Conservation (phyloP, 2,113 vertebrate genomes). For the Scalopus aquaticus region DNA sequence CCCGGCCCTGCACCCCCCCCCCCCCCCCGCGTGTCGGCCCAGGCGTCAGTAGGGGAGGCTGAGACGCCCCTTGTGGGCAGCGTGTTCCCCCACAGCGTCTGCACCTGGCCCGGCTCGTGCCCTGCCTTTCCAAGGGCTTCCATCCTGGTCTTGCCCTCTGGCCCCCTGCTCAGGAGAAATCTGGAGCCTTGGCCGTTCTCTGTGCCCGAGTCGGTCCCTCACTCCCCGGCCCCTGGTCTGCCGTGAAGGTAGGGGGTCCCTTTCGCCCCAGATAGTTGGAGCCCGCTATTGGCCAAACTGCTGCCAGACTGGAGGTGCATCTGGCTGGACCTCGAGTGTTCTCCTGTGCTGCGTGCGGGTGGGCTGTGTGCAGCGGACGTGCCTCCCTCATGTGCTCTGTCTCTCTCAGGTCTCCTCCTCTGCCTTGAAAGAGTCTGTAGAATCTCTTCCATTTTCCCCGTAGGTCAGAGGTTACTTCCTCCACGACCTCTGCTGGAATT, state of each 20-base stretch:
- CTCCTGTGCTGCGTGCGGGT: neutral
- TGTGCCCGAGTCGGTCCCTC: neutral
- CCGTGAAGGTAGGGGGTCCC: neutral
- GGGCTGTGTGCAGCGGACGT: rapidly evolving
- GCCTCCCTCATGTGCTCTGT: neutral
- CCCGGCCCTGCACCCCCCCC: too few relatives aligned
- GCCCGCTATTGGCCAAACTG: neutral
- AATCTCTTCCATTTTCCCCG: neutral
- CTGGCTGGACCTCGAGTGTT: neutral
- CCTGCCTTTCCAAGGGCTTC: neutral
- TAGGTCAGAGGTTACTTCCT: neutral
- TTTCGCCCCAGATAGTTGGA: neutral
- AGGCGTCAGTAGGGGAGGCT: neutral
- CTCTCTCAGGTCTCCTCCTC: neutral
- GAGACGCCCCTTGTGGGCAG: rapidly evolving
- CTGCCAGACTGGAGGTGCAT: neutral
- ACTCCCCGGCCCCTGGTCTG: neutral
- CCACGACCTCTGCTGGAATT: neutral
- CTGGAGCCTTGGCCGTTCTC: rapidly evolving
- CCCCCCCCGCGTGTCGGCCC: too few relatives aligned
- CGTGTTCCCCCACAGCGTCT: neutral
- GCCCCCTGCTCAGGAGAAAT: neutral
- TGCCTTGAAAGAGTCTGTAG: neutral
- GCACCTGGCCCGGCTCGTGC: neutral
- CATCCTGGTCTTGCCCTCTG: neutral